Conservation (phyloP, 2,888 invertebrate species). For the Zhuqinia jingwanae region DNA sequence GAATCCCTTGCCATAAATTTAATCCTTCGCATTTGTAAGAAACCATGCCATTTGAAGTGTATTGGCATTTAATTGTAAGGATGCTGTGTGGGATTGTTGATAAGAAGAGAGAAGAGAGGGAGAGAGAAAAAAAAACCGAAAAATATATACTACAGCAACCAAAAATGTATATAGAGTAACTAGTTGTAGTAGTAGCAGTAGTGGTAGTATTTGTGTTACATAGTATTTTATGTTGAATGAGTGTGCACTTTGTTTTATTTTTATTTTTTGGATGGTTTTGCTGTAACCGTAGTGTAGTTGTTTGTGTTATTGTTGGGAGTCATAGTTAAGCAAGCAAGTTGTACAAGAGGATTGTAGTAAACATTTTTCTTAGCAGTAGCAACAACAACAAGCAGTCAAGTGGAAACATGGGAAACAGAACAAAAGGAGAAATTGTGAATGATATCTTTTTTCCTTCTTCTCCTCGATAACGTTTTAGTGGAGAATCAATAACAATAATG, state of each 20-base stretch:
- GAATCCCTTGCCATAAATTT: slow-evolving; percentile 50
- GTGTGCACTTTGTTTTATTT: too few relatives aligned
- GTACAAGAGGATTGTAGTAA: background rate
- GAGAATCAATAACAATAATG: slow-evolving; percentile 60
- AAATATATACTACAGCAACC: background rate
- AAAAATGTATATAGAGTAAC: slow-evolving; percentile 6
- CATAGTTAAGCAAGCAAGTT: too few relatives aligned
- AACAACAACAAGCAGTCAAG: slow-evolving; percentile 42
- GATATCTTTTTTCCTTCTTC: slow-evolving; percentile 5
- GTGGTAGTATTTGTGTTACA: background rate
- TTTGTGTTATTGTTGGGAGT: too few relatives aligned
- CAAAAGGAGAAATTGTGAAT: slow-evolving; percentile 33
- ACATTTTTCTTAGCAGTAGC: background rate
- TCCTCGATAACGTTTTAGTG: slow-evolving; percentile 18
- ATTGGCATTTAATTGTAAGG: slow-evolving; percentile 55
- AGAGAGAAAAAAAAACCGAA: background rate
- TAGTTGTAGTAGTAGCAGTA: background rate
- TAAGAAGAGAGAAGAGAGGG: background rate
- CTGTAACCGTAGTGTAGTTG: too few relatives aligned
- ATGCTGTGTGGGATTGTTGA: slow-evolving; percentile 5
- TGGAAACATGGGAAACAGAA: slow-evolving; percentile 52
- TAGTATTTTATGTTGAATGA: too few relatives aligned
- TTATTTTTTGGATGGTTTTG: background rate
- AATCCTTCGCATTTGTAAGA: slow-evolving; percentile 50
- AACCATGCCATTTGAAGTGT: slow-evolving; percentile 48